Conservation (phyloP, 2,888 invertebrate genomes). For the Caenorhabditis sp. region DNA sequence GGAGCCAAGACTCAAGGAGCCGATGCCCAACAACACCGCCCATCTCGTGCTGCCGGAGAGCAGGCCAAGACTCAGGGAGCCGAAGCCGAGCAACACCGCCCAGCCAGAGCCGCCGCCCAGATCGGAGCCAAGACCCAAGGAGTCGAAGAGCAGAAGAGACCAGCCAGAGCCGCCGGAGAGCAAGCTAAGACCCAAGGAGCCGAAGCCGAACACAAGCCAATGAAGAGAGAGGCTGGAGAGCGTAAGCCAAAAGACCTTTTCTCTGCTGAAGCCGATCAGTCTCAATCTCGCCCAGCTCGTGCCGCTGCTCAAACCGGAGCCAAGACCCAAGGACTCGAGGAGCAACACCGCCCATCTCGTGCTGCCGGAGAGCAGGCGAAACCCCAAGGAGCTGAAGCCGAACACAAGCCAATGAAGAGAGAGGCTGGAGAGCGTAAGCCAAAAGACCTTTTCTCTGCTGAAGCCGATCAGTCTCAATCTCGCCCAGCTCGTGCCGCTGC, state of each 20-base stretch:
- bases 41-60: neutral
- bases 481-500: constrained; percentile 10
- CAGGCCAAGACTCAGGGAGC: no score
- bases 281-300: neutral
- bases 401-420: constrained; percentile 13
- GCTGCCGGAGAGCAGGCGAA: constrained; percentile 1
- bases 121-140: neutral
- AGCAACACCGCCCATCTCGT: constrained; percentile 20
- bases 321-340: constrained; percentile 15
- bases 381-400: neutral
- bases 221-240: neutral
- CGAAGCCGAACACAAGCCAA: constrained; percentile 2
- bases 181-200: constrained; percentile 12
- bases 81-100: neutral
- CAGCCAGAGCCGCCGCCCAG: neutral
- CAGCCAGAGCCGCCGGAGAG: neutral
- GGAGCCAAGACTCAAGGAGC: constrained; percentile 19
- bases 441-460: constrained; percentile 15
- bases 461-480: constrained; percentile 1
- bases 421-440: constrained; percentile 10
- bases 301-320: neutral
- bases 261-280: neutral
- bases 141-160: neutral
- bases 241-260: neutral
- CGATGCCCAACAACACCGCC: neutral